Evolutionary conservation across 2,113 vertebrate genomes (phyloP).

Genomic region (Oryzias woworae): DNA sequence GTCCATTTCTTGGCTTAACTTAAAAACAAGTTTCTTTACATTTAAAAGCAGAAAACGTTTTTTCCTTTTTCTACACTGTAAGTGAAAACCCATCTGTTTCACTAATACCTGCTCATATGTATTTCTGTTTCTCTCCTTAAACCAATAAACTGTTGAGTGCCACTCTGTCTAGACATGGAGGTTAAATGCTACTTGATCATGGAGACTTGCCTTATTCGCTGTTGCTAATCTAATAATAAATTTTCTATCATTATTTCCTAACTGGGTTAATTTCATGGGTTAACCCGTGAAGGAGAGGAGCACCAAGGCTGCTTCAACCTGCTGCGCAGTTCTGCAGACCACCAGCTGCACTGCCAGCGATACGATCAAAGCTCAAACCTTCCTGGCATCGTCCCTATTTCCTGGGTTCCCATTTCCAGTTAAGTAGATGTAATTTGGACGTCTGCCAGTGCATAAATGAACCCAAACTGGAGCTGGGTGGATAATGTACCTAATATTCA

Average conservation of each 20-base stretch:
- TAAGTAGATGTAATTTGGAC: conserved; percentile 58
- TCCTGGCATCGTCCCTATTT: conserved; percentile 50
- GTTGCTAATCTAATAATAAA: conserved; percentile 6
- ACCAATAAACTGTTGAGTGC: conserved; percentile 8
- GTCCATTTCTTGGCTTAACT: background rate
- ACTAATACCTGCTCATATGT: background rate
- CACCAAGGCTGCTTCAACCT: conserved; percentile 1
- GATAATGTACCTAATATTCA: conserved; percentile 23
- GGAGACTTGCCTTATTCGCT: conserved; percentile 11
- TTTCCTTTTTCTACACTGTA: too few relatives aligned
- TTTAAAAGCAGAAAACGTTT: too few relatives aligned
- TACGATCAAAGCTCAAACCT: conserved; percentile 52
- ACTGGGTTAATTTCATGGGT: conserved; percentile 34
- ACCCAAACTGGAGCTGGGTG: conserved; percentile 4
- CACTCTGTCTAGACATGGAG: conserved; percentile 5
- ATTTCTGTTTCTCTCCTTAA: background rate
- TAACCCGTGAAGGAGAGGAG: conserved; percentile 26
- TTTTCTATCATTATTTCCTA: conserved; percentile 28
- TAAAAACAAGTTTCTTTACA: background rate
- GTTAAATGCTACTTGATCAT: conserved; percentile 4
- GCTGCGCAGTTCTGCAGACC: conserved; percentile 32
- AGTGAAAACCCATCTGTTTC: background rate
- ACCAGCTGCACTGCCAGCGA: conserved; percentile 37
- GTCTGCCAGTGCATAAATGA: conserved; percentile 34
- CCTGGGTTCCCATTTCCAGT: conserved; percentile 61